Evolutionary conservation across 2,888 invertebrate genomes (phyloP).

Genomic region (Cloeon dipterum): DNA sequence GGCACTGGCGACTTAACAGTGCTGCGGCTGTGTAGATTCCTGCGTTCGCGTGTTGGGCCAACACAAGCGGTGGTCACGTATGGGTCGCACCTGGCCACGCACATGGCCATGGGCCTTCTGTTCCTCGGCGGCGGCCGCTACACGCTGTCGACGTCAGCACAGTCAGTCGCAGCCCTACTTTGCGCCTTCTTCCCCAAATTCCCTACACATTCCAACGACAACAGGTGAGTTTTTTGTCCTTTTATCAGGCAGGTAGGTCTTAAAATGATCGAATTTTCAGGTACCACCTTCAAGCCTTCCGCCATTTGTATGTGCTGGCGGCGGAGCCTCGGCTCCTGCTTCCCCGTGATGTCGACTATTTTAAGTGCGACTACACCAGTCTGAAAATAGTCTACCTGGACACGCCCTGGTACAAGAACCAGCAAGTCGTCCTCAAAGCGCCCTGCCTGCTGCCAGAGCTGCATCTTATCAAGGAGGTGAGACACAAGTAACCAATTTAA

Average conservation of each 20-base stretch:
- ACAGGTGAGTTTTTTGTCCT: constrained; percentile 37
- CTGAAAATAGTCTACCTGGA: constrained; percentile 32
- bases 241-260: no score
- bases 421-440: constrained; percentile 37
- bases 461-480: constrained; percentile 46
- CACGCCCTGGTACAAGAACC: constrained; percentile 18
- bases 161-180: constrained; percentile 70
- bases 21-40: constrained; percentile 60
- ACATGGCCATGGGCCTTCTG: constrained; percentile 79
- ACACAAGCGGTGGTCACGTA: constrained; percentile 52
- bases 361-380: constrained; percentile 60
- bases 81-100: constrained; percentile 84
- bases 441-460: constrained; percentile 75
- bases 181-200: constrained; percentile 94
- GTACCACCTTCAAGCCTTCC: constrained; percentile 89
- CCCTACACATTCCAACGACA: constrained; percentile 89
- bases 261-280: no score
- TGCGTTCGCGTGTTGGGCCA: constrained; percentile 58
- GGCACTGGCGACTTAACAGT: constrained; percentile 76
- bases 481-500: no score
- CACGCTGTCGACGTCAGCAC: constrained; percentile 57
- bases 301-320: constrained; percentile 89
- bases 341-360: constrained; percentile 62
- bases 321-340: constrained; percentile 73
- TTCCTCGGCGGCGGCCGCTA: constrained; percentile 87